Base-by-base conservation (phyloP, 1,140 invertebrate species). In the Tribolium castaneum region DNA sequence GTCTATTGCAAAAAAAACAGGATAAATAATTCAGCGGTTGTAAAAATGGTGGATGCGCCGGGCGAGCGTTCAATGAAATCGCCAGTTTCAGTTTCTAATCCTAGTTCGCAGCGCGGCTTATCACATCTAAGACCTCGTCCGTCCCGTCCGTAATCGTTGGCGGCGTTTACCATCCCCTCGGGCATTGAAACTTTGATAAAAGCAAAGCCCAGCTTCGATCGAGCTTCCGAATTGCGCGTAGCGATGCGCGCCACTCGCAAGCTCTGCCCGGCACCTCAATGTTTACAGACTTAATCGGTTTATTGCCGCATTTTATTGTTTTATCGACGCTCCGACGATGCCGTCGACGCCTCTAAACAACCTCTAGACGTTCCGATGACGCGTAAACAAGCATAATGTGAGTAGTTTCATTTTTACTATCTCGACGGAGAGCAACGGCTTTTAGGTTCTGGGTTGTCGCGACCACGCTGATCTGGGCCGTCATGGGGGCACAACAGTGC, bases 241-340 rank as follows among this genome's bases (percentile, higher is more conserved):
- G 22, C 35, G 16, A 49, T 51, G 50, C 45, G 45, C 50, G 10
- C 13, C 50, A 34, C 70, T 50, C 19, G 14, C 70, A 51, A 51
- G 50, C 45, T 51, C 50, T 72, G 50, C 50, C 70, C 70, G 45
- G 45, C 50, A 45, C 49, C 51, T 70, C 75, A 54, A 66, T 77
- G 75, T 77, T 77, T 77, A 77, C 75, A 77, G 75, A 25, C 50
- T 54, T 77, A 77, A 77, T 77, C 59, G 75, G 62, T 66, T 77
- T 62, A 70, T 35, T 77, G 45, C 70, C 45, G 45, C 22, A 51
- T 72, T 72, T 54, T 51, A 54, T 54, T 72, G 45, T 54, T 51
- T 72, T 50, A 54, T 72, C 45, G 51, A 52, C 50, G 70, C 70
- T 66, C 3, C 22, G 59, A 66, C 25, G 59, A 66, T 35, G 59